A percentile compares a stretch with the other conserved stretches of the same genome.
Conservation (phyloP, 2,797 vertebrate genomes). For the Pantherophis alleghaniensis region DNA sequence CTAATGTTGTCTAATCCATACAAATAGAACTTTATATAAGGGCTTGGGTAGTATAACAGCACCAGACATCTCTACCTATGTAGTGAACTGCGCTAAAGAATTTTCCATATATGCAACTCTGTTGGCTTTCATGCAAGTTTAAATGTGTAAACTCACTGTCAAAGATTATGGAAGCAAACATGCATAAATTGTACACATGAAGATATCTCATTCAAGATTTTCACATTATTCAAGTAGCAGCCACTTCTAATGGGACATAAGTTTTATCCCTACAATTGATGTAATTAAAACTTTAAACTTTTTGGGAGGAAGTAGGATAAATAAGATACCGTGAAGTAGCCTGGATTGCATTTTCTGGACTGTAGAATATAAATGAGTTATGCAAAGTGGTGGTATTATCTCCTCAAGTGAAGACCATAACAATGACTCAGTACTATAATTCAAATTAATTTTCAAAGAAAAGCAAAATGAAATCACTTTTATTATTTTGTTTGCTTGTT, state of each 20-base stretch:
- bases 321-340: background rate
- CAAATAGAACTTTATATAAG: background rate
- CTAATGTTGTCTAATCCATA: background rate
- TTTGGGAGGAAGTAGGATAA: background rate
- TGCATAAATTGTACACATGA: background rate
- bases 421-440: background rate
- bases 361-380: background rate
- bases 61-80: background rate
- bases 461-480: background rate
- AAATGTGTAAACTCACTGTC: background rate
- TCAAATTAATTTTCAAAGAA: background rate
- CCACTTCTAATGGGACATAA: background rate
- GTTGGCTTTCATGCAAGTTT: background rate
- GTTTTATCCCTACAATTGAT: background rate
- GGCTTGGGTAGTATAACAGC: background rate
- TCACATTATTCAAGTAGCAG: background rate
- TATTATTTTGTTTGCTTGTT: background rate
- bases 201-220: background rate
- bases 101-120: background rate
- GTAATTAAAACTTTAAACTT: background rate
- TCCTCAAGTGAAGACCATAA: background rate
- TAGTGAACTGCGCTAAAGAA: background rate
- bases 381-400: background rate
- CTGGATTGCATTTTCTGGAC: background rate
- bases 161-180: background rate